Percentiles rank a stretch among this genome's conserved stretches.
phyloP scores from a whole-genome alignment of 2,797 vertebrate species.

The Malurus splendens region DNA sequence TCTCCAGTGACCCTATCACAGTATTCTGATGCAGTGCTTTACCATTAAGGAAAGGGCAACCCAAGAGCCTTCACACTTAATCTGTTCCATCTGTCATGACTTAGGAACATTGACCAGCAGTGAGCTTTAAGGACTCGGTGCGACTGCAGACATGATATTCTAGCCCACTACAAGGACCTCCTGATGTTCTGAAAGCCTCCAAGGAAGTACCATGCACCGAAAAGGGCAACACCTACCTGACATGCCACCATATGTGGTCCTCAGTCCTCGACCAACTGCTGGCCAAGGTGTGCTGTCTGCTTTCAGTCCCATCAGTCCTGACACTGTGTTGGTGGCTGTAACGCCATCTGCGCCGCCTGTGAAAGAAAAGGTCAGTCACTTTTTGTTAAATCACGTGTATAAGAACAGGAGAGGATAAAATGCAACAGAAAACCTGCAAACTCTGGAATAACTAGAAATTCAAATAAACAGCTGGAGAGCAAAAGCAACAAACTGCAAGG shows the following conservation, averaged over 20 bases:
- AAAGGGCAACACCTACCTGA: slow-evolving; percentile 81
- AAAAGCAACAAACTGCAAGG: not conserved
- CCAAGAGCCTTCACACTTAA: slow-evolving; percentile 72
- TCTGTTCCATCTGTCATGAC: slow-evolving; percentile 77
- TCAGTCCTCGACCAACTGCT: slow-evolving; percentile 69
- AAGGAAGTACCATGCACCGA: slow-evolving; percentile 56
- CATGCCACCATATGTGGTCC: slow-evolving; percentile 83
- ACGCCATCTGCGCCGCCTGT: slow-evolving; percentile 88
- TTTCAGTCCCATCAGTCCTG: slow-evolving; percentile 83
- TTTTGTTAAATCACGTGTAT: not conserved
- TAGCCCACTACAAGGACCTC: slow-evolving; percentile 49
- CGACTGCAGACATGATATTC: slow-evolving; percentile 42
- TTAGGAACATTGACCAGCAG: slow-evolving; percentile 71
- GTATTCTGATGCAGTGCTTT: slow-evolving; percentile 28
- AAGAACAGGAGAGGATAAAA: not conserved
- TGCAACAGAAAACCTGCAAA: not conserved
- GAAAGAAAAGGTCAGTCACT: slow-evolving; percentile 8
- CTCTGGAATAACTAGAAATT: not conserved
- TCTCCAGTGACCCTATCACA: slow-evolving; percentile 39
- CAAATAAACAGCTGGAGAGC: not conserved
- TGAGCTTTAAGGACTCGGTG: slow-evolving; percentile 53
- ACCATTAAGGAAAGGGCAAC: slow-evolving; percentile 68
- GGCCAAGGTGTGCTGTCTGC: slow-evolving; percentile 81
- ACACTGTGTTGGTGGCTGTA: slow-evolving; percentile 91
- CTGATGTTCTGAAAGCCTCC: slow-evolving; percentile 55